A percentile compares a stretch with the other conserved stretches of the same genome.
These are phyloP conservation scores for Ceratina australensis DNA, from an alignment of 1,140 invertebrate species.

Conservation along the genomic window DNA sequence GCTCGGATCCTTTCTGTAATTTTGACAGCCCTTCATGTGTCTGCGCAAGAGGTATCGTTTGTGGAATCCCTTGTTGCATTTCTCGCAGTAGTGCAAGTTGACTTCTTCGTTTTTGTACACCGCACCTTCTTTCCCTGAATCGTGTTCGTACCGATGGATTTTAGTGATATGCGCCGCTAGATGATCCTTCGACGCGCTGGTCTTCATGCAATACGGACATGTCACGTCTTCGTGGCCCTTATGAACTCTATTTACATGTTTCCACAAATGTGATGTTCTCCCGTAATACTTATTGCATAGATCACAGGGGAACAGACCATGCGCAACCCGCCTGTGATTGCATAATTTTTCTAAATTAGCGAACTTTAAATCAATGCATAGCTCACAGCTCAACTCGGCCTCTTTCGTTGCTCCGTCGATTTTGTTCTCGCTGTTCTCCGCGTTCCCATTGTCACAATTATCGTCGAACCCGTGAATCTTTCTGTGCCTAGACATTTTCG, in stretches of 20 bases:
- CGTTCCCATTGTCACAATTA: constrained; percentile 35
- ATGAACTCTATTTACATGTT: constrained; percentile 83
- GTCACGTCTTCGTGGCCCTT: constrained; percentile 83
- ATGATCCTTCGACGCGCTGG: constrained; percentile 82
- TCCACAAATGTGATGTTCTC: constrained; percentile 83
- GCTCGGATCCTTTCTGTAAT: constrained; percentile 79
- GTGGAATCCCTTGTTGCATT: constrained; percentile 81
- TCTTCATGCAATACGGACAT: constrained; percentile 82
- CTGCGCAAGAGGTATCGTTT: constrained; percentile 80
- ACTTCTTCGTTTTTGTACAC: constrained; percentile 73
- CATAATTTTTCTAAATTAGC: constrained; percentile 79
- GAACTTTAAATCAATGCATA: constrained; percentile 76
- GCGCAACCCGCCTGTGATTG: constrained; percentile 80
- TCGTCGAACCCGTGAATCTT: constrained; percentile 77
- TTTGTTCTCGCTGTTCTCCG: constrained; percentile 40
- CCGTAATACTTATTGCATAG: constrained; percentile 83
- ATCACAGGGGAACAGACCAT: constrained; percentile 83
- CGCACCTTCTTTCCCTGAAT: constrained; percentile 64
- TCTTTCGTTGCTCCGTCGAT: constrained; percentile 34
- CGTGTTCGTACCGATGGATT: constrained; percentile 79
- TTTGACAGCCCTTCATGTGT: constrained; percentile 82
- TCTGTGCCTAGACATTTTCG: constrained; percentile 80
- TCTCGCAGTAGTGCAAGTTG: constrained; percentile 79
- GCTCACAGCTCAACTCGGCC: constrained; percentile 75
- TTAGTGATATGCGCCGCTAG: constrained; percentile 82